Evolutionary conservation across 2,888 invertebrate species (phyloP), one percentile per base, ranked within the genome.

Genomic region (Eristalinus sepulchralis): DNA sequence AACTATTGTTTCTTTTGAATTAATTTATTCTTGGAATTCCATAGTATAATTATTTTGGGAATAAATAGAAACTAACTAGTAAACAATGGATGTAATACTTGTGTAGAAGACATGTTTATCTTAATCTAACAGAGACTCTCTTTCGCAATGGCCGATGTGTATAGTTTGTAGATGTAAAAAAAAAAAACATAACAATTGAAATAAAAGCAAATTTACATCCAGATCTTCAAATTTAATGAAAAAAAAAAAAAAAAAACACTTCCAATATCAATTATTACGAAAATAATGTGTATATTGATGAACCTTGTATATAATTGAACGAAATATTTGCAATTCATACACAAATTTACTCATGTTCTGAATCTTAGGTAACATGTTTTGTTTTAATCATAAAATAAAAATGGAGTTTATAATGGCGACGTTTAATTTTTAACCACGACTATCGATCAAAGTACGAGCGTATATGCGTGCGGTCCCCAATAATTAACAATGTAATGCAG

Each of bases 11-110:
- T 67, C 39, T n/a, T 67, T 64, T 57, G 75, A 73, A 31, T 63
- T 62, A 53, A 53, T 63, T 72, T 72, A 64, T 73, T 73, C 55
- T 64, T 66, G 39, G 66, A 75, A 75, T 75, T 75, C 75, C 75
- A 75, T 75, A 75, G 75, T 11, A 75, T 67, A 67, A 60, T 59
- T 34, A 11, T 64, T 64, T 75, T 22, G 62, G 66, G 39, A 47
- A 31, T 24, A 70, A 36, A 57, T 27, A 70, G 17, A 24, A 60
- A 34, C 31, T 34, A 47, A 27, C 34, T 27, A 39, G 39, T 39
- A 20, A 39, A 66, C 36, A 66, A 39, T 75, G 33, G 34, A 75
- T 75, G 66, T 75, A 67, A 57, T 75, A 73, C 55, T 17, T 75
- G 59, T 66, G 53, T 75, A 75, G 66, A 66, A 59, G 24, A 63